phyloP scores from a whole-genome alignment of 2,888 invertebrate species.

The Hirtodrosophila trivittata region DNA sequence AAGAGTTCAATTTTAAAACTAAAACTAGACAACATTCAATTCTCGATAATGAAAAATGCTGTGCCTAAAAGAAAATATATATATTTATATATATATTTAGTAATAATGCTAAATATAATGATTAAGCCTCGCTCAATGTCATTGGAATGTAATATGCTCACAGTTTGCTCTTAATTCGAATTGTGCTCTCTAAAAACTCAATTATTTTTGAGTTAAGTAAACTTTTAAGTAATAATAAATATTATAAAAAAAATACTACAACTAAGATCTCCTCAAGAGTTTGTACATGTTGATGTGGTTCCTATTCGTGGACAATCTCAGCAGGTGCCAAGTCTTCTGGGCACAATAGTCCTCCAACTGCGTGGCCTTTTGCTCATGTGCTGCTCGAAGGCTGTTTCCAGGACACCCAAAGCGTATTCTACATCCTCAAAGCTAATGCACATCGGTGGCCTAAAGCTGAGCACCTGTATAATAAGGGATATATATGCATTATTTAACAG shows the following conservation, averaged over 20 bases:
- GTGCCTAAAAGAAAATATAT: conserved; percentile 60
- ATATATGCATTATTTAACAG: not conserved
- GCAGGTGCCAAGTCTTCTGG: conserved; percentile 18
- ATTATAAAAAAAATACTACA: conserved; percentile 2
- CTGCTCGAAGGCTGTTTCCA: conserved; percentile 82
- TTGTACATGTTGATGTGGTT: not conserved
- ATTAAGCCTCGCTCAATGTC: conserved; percentile 43
- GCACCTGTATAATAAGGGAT: conserved; percentile 86
- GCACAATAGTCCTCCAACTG: conserved; percentile 68
- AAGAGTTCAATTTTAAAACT: conserved; percentile 21
- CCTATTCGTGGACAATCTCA: not conserved
- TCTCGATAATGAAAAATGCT: conserved; percentile 60
- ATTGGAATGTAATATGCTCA: conserved; percentile 47
- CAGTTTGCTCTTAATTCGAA: conserved; percentile 39
- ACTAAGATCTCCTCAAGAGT: not conserved
- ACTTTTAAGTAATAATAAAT: conserved; percentile 17
- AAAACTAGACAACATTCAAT: conserved; percentile 7
- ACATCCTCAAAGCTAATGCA: conserved; percentile 94
- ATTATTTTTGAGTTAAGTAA: conserved; percentile 36
- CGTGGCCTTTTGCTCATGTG: conserved; percentile 76
- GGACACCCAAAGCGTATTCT: conserved; percentile 88
- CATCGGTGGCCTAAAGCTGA: conserved; percentile 97
- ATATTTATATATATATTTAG: conserved; percentile 26
- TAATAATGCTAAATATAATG: conserved; percentile 4
- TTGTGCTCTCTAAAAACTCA: conserved; percentile 45